phyloP scores from a whole-genome alignment of 2,113 vertebrate genomes.

The Trematomus loennbergii region DNA sequence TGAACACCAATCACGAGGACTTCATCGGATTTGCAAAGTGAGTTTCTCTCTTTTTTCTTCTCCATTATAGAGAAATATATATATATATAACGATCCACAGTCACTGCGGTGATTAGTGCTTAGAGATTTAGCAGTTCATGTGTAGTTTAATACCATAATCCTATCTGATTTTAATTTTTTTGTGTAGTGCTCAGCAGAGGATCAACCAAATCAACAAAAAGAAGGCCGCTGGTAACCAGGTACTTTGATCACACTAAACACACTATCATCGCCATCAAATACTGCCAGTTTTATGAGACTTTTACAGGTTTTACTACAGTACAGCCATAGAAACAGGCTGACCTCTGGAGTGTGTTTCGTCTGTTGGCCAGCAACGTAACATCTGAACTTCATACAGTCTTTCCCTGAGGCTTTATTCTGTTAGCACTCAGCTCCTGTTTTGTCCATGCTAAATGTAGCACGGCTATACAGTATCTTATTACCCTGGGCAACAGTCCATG shows the following conservation, averaged over 20 bases:
- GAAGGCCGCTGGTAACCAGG: constrained; percentile 97
- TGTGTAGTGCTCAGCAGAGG: constrained; percentile 93
- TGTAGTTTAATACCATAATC: not conserved
- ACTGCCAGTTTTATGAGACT: not conserved
- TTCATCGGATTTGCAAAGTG: constrained; percentile 99
- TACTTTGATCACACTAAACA: constrained; percentile 69
- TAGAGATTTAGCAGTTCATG: not conserved
- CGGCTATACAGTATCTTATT: constrained; percentile 48
- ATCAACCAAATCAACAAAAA: constrained; percentile 98
- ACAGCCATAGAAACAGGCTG: constrained; percentile 13
- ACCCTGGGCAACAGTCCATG: constrained; percentile 24
- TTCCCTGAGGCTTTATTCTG: constrained; percentile 45
- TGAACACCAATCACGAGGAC: constrained; percentile 99
- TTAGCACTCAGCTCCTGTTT: constrained; percentile 49
- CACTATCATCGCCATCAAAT: not conserved
- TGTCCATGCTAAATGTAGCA: constrained; percentile 48
- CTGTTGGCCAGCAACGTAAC: constrained; percentile 12
- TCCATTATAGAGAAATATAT: not conserved
- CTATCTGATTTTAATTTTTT: constrained; percentile 29
- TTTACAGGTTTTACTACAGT: not conserved
- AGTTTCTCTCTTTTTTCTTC: constrained; percentile 61
- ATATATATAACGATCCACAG: not conserved
- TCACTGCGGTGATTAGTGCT: not conserved
- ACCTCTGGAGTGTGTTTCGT: constrained; percentile 23
- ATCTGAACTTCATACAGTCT: constrained; percentile 38